These are phyloP conservation scores for Nyleta sp. DNA, from an alignment of 2,888 invertebrate species.

Conservation along the genomic window DNA sequence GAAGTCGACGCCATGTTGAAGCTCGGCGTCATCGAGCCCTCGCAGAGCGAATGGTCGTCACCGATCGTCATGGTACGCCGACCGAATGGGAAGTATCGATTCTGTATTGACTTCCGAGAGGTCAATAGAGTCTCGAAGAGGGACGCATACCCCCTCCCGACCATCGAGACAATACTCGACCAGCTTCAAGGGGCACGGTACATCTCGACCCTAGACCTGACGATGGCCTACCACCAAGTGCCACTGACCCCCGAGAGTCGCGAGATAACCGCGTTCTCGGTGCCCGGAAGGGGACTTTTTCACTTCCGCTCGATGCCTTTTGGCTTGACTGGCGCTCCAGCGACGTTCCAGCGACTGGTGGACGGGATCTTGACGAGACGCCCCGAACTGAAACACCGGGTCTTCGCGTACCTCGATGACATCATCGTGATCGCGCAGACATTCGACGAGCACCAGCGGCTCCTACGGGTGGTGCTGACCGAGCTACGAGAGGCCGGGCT, in stretches of 20 bases:
- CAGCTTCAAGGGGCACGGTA: not conserved
- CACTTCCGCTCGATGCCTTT: not conserved
- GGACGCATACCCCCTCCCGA: conserved; percentile 58
- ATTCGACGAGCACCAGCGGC: not conserved
- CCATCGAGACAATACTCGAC: conserved; percentile 23
- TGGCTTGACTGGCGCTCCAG: not conserved
- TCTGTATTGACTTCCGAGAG: not conserved
- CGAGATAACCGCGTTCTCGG: not conserved
- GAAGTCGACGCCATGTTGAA: conserved; percentile 10
- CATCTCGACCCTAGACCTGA: not conserved
- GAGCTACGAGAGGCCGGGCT: not conserved
- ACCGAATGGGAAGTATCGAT: not conserved
- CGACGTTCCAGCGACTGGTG: not conserved
- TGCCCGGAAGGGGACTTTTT: not conserved
- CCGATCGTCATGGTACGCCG: not conserved
- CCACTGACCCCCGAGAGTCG: not conserved
- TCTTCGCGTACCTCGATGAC: not conserved
- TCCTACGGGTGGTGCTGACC: not conserved
- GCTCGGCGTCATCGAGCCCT: conserved; percentile 16
- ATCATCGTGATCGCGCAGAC: not conserved
- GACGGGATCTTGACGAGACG: not conserved
- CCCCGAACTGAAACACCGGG: conserved; percentile 78
- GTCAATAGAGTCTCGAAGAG: not conserved
- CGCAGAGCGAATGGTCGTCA: not conserved
- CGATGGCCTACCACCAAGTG: not conserved